A percentile compares a stretch with the other conserved stretches of the same genome.
phyloP scores from a whole-genome alignment of 2,888 invertebrate genomes.

The Oscheius myriophilus region DNA sequence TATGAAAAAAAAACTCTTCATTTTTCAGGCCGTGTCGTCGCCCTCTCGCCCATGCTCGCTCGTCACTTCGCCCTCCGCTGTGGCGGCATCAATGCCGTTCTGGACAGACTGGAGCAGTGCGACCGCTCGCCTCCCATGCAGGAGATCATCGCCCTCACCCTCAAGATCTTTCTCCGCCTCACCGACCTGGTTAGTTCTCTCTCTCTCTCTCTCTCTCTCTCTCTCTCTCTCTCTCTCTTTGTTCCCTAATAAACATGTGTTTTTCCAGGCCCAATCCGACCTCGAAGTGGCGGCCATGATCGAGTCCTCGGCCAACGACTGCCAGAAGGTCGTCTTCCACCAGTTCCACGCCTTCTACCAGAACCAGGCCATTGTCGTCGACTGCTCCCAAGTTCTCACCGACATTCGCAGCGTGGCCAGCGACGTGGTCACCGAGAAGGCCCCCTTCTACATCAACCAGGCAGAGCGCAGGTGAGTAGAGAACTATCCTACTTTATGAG shows the following conservation, averaged over 20 bases:
- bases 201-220: too few species aligned
- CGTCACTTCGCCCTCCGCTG: constrained; percentile 6
- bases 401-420: background rate
- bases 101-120: constrained; percentile 23
- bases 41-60: background rate
- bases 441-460: constrained; percentile 9
- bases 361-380: constrained; percentile 9
- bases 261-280: constrained; percentile 2
- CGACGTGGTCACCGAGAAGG: background rate
- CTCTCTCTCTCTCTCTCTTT: too few species aligned
- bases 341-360: constrained; percentile 23
- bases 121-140: constrained; percentile 20
- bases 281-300: background rate
- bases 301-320: background rate
- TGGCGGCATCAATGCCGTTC: constrained; percentile 6
- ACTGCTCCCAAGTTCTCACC: background rate
- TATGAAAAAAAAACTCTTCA: too few species aligned
- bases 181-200: background rate
- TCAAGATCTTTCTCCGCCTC: background rate
- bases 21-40: constrained; percentile 18
- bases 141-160: constrained; percentile 13
- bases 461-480: background rate
- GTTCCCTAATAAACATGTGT: background rate
- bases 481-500: too few species aligned
- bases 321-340: constrained; percentile 21